phyloP scores from a whole-genome alignment of 2,888 invertebrate species.

The Leptopilina syphax region DNA sequence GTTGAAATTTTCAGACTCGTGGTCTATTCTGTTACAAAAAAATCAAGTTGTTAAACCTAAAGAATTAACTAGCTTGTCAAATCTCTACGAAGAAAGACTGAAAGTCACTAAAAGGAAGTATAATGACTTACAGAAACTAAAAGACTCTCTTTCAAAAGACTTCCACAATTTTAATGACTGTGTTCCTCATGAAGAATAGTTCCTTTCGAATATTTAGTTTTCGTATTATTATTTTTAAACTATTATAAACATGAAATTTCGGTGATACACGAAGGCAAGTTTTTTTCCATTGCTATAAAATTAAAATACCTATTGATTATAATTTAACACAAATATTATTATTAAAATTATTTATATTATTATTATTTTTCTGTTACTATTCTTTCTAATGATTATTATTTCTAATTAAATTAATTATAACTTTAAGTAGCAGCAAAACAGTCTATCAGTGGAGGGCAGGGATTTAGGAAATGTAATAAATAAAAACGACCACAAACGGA shows the following conservation, averaged over 20 bases:
- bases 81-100: background rate
- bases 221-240: background rate
- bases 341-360: too few relatives aligned
- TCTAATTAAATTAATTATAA: too few relatives aligned
- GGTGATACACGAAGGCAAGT: background rate
- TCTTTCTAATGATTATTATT: too few relatives aligned
- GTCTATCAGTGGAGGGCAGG: too few relatives aligned
- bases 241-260: background rate
- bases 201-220: background rate
- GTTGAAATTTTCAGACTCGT: slow-evolving; percentile 10
- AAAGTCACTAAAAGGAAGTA: slow-evolving; percentile 8
- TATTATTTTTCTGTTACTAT: too few relatives aligned
- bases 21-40: background rate
- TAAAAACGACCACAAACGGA: too few relatives aligned
- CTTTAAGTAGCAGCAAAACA: too few relatives aligned
- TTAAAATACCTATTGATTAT: too few relatives aligned
- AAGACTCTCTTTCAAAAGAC: background rate
- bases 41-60: background rate
- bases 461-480: too few relatives aligned
- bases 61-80: slow-evolving; percentile 8
- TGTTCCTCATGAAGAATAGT: slow-evolving; percentile 1
- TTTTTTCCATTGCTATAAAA: too few relatives aligned
- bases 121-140: background rate
- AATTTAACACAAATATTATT: too few relatives aligned
- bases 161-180: background rate